Base-by-base conservation (phyloP, 2,888 invertebrate species). In the Trissolcus japonicus region DNA sequence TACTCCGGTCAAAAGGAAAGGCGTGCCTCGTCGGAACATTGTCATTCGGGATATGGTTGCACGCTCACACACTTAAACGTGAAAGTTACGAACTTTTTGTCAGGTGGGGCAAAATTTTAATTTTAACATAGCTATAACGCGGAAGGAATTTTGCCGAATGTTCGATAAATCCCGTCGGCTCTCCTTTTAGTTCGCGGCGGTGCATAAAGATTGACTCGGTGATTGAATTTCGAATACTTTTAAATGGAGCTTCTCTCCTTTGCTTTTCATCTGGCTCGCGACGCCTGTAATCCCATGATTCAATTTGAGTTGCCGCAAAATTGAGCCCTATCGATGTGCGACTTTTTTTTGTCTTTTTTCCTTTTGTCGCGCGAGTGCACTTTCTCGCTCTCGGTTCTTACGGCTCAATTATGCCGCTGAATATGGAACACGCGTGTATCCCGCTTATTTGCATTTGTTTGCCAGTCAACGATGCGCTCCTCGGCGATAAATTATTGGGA, bases 401-500 rank as follows among this genome's bases (percentile, higher is more conserved):
- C 11, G 4, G 19, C 21, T 60, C 61, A 76, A 76, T 76, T 65
- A 71, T 76, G 66, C 19, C 57, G 54, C 50, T 76, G 72, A 76
- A 76, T 76, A 76, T 76, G 76, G 72, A 76, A 72, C 62, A 62
- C 54, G 76, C 71, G 71, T 76, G 76, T 35, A 9, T 35, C 13
- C 53, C 53, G 50, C 11, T 57, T 46, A 76, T 72, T 72, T 72
- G 72, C 67, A 76, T 76, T 76, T 72, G 67, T 76, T 76, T 72
- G 76, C 51, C 66, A 61, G 76, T 65, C 66, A 68, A 66, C 71
- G 66, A 59, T 16, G 11, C 35, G 66, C 62, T 66, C 53, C 71
- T 62, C 76, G 43, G 59, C 63, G 61, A 72, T 76, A 76, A 76
- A 35, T 35, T 35, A 35, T 35, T 61, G 53, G 60, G 60, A 11